These are phyloP conservation scores for Ctenicera cuprea DNA, from an alignment of 2,888 invertebrate species.

Conservation along the genomic window DNA sequence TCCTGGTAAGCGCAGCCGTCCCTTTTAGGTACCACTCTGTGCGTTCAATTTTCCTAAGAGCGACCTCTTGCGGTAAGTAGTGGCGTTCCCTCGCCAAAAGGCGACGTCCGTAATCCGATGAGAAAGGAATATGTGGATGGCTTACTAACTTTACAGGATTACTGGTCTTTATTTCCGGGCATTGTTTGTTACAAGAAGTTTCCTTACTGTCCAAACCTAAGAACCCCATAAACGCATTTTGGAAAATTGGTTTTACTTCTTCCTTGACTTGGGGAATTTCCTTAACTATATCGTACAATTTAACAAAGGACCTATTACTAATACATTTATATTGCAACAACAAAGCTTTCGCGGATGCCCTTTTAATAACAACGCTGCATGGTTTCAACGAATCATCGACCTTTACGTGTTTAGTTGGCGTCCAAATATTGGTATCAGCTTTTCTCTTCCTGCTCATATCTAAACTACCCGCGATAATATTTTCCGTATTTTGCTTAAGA, in stretches of 20 bases:
- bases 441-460: constrained; percentile 44
- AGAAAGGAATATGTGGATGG: constrained; percentile 63
- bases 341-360: constrained; percentile 9
- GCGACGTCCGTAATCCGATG: constrained; percentile 64
- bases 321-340: constrained; percentile 36
- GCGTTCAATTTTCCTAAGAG: constrained; percentile 60
- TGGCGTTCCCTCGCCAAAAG: constrained; percentile 59
- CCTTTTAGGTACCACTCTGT: constrained; percentile 64
- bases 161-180: constrained; percentile 21
- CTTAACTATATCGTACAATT: constrained; percentile 51
- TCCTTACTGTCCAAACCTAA: constrained; percentile 53
- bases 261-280: constrained; percentile 44
- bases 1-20: constrained; percentile 22
- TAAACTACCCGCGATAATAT: constrained; percentile 45
- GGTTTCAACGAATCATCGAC: constrained; percentile 22
- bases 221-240: constrained; percentile 59
- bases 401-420: constrained; percentile 35
- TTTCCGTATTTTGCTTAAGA: constrained; percentile 43
- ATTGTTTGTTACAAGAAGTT: background rate
- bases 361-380: constrained; percentile 31
- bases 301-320: constrained; percentile 41
- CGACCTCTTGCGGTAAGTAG: constrained; percentile 58
- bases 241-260: constrained; percentile 36
- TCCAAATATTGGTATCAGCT: constrained; percentile 23
- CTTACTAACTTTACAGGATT: constrained; percentile 53